Percentiles rank a stretch among this genome's conserved stretches.
Evolutionary conservation across 2,113 vertebrate genomes (phyloP).

Genomic region (Scolopax mira): DNA sequence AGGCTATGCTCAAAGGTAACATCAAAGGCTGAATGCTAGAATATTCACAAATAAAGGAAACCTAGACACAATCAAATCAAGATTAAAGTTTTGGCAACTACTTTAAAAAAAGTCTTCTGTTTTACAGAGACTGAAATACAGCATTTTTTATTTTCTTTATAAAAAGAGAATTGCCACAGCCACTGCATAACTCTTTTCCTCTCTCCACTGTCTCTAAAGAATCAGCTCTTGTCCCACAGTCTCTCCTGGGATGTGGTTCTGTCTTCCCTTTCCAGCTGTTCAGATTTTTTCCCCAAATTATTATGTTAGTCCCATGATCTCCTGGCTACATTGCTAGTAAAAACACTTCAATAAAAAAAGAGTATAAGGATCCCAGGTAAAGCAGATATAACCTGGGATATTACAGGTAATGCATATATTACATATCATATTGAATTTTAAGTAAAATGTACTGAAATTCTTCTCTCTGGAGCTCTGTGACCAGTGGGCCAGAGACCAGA

Average conservation of each 20-base stretch:
- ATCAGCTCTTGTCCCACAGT: neutral
- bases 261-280: neutral
- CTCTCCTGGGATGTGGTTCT: neutral
- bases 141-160: neutral
- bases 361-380: neutral
- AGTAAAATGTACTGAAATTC: neutral
- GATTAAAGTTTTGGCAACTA: constrained; percentile 41
- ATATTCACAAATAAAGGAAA: constrained; percentile 69
- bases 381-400: neutral
- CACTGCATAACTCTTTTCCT: neutral
- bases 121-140: constrained; percentile 14
- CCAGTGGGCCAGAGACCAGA: neutral
- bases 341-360: neutral
- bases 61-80: constrained; percentile 33
- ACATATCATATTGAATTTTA: neutral
- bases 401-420: neutral
- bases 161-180: neutral
- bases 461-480: neutral
- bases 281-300: neutral
- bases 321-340: neutral
- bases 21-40: constrained; percentile 46
- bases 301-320: neutral
- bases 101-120: neutral
- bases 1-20: constrained; percentile 29
- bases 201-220: neutral